Evolutionary conservation across 2,113 vertebrate species (phyloP).

Genomic region (Pseudorhombus dupliciocellatus): DNA sequence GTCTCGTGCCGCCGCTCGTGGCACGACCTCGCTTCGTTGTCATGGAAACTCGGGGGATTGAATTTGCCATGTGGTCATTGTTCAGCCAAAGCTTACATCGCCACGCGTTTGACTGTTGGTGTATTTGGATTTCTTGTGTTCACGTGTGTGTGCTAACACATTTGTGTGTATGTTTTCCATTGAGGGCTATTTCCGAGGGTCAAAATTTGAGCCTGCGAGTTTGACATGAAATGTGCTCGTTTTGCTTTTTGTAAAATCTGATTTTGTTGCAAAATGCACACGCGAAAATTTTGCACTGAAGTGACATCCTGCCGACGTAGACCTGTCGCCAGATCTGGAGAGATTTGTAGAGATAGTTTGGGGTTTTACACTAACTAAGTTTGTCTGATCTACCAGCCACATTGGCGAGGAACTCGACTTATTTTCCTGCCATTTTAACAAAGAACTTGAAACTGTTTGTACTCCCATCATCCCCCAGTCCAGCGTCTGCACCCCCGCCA

Average conservation of each 20-base stretch:
- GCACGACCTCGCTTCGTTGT: neutral
- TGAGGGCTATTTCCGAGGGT: conserved; percentile 70
- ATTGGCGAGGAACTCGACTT: conserved; percentile 43
- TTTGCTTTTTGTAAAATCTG: conserved; percentile 40
- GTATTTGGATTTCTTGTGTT: conserved; percentile 2
- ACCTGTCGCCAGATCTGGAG: conserved; percentile 25
- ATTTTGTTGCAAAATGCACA: conserved; percentile 69
- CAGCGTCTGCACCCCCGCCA: conserved; percentile 25
- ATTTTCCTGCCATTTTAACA: conserved; percentile 54
- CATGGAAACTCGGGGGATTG: conserved; percentile 12
- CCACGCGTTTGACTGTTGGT: conserved; percentile 43
- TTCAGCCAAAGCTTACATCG: conserved; percentile 56
- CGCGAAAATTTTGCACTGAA: conserved; percentile 71
- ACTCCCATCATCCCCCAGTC: conserved; percentile 22
- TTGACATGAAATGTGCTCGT: conserved; percentile 37
- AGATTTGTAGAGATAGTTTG: conserved; percentile 35
- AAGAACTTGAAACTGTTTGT: conserved; percentile 56
- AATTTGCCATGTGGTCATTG: conserved; percentile 17
- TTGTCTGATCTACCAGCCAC: conserved; percentile 53
- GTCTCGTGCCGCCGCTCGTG: neutral
- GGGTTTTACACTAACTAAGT: neutral
- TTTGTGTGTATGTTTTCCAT: conserved; percentile 45
- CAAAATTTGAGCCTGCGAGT: conserved; percentile 41
- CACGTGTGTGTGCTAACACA: conserved; percentile 29
- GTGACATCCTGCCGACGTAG: conserved; percentile 49